phyloP scores from a whole-genome alignment of 2,113 vertebrate genomes.

The Aythya baeri region DNA sequence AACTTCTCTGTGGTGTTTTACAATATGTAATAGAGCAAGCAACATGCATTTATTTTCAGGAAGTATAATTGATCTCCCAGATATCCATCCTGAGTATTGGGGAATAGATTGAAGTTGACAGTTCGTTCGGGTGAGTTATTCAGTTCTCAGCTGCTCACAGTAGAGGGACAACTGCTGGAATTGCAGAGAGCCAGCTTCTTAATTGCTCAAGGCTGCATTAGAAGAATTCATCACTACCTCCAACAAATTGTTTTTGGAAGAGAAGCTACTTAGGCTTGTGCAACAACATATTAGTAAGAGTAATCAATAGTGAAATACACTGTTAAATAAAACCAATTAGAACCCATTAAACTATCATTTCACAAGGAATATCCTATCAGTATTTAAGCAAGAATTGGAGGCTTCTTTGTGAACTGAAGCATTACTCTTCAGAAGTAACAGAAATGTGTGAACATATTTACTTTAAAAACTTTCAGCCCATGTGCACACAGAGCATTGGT shows the following conservation, averaged over 20 bases:
- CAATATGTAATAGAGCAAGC: not conserved
- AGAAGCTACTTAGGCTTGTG: not conserved
- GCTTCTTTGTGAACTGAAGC: not conserved
- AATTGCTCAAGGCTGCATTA: not conserved
- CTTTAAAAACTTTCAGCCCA: not conserved
- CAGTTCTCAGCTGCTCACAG: not conserved
- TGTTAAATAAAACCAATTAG: slow-evolving; percentile 42
- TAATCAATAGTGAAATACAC: slow-evolving; percentile 20
- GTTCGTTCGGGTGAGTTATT: not conserved
- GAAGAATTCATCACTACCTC: not conserved
- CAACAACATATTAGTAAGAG: not conserved
- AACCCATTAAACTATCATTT: not conserved
- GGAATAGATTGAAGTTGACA: not conserved
- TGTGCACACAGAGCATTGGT: accelerated
- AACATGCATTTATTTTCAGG: not conserved
- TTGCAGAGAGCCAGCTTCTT: not conserved
- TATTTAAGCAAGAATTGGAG: not conserved
- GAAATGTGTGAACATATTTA: not conserved
- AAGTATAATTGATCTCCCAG: not conserved
- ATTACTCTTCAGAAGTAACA: not conserved
- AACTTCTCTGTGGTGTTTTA: not conserved
- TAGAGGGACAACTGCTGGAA: not conserved
- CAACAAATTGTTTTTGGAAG: not conserved
- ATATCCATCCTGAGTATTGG: not conserved
- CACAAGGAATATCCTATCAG: not conserved